Percentiles rank a stretch among this genome's conserved stretches.
These are phyloP conservation scores for Oxystoma pomonae DNA, from an alignment of 2,888 invertebrate genomes.

Conservation along the genomic window DNA sequence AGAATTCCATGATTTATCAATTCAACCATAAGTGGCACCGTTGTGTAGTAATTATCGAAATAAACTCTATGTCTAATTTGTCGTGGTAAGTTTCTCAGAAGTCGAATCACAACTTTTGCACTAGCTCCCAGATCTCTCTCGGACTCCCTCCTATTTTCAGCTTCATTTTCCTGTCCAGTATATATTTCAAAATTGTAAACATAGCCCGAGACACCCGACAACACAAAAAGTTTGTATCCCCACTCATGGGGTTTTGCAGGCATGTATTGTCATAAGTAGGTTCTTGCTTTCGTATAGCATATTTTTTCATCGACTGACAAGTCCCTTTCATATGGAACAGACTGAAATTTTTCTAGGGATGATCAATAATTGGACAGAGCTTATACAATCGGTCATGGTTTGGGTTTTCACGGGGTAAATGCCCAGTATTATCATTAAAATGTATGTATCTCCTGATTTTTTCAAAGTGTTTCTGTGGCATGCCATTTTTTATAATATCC, in stretches of 20 bases:
- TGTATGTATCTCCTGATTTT: slow-evolving; percentile 33
- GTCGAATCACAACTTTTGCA: slow-evolving; percentile 37
- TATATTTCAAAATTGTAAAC: slow-evolving; percentile 30
- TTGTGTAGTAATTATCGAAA: slow-evolving; percentile 39
- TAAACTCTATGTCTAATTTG: slow-evolving; percentile 36
- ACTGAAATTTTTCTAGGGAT: slow-evolving; percentile 32
- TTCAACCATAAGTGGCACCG: slow-evolving; percentile 27
- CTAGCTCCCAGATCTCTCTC: slow-evolving; percentile 33
- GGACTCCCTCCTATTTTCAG: slow-evolving; percentile 13
- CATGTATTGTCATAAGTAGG: slow-evolving; percentile 35
- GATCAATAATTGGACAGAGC: slow-evolving; percentile 23
- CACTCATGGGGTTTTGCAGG: slow-evolving; percentile 37
- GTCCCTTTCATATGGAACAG: slow-evolving; percentile 33
- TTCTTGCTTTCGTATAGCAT: slow-evolving; percentile 37
- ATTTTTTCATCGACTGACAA: slow-evolving; percentile 35
- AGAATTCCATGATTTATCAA: slow-evolving; percentile 12
- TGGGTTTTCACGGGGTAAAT: slow-evolving; percentile 15
- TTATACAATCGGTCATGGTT: slow-evolving; percentile 26
- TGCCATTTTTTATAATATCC: slow-evolving; percentile 1
- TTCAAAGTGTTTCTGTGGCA: slow-evolving; percentile 15
- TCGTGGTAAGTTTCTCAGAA: slow-evolving; percentile 33
- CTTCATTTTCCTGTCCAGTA: slow-evolving; percentile 28
- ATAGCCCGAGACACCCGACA: slow-evolving; percentile 28
- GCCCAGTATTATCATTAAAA: slow-evolving; percentile 30
- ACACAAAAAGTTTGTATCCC: slow-evolving; percentile 34